Evolutionary conservation across 2,888 invertebrate genomes (phyloP).

Genomic region (Philereme vetulata): DNA sequence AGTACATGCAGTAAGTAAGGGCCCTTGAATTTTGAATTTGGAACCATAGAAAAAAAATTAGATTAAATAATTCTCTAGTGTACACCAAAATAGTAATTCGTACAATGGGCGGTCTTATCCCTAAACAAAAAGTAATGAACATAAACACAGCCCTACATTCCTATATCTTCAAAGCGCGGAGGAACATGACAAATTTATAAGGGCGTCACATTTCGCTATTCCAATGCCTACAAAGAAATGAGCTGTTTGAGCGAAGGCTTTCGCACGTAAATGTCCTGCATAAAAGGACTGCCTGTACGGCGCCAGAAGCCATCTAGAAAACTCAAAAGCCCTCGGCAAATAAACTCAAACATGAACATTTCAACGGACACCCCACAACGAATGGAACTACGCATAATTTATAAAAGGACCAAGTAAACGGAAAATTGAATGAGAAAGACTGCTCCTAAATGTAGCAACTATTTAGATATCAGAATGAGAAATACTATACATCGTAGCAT

Average conservation of each 20-base stretch:
- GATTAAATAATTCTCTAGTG: no score
- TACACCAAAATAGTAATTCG: no score
- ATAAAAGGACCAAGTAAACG: conserved; percentile 40
- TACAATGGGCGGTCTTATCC: no score
- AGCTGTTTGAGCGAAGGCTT: conserved; percentile 40
- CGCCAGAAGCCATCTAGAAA: conserved; percentile 55
- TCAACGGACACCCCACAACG: conserved; percentile 34
- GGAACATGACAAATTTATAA: conserved; percentile 31
- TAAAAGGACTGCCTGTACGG: conserved; percentile 49
- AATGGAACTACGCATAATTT: conserved; percentile 44
- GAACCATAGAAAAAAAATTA: no score
- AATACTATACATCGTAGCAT: not conserved
- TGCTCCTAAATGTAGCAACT: conserved; percentile 14
- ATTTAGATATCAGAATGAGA: conserved; percentile 9
- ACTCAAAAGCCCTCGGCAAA: conserved; percentile 58
- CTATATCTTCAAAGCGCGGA: conserved; percentile 18
- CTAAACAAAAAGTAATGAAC: no score
- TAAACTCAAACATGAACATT: conserved; percentile 51
- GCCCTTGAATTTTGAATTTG: no score
- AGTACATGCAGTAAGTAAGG: no score
- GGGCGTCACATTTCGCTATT: conserved; percentile 21
- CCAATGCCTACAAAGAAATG: conserved; percentile 38
- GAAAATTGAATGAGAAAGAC: conserved; percentile 35
- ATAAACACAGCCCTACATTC: conserved; percentile 6
- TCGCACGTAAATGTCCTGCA: conserved; percentile 43